These are phyloP conservation scores for Blomia tropicalis DNA, from an alignment of 2,888 invertebrate genomes.

Conservation along the genomic window DNA sequence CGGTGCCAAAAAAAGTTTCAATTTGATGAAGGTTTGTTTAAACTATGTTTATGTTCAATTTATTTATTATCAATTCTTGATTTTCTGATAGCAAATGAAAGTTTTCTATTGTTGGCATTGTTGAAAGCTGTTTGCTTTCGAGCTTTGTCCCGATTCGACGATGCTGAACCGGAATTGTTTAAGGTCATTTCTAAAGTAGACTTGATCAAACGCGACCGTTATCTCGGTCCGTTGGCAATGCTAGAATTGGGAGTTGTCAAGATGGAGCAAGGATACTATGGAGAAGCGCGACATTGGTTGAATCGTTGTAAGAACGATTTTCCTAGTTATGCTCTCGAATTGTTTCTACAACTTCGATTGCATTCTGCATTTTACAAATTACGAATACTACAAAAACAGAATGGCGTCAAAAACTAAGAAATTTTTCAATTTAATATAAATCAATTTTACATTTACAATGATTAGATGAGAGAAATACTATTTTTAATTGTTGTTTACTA, in stretches of 20 bases:
- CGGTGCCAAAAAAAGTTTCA: background rate
- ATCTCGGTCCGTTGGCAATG: conserved; percentile 64
- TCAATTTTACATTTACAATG: too few species aligned
- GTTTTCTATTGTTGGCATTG: conserved; percentile 41
- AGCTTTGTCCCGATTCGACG: conserved; percentile 56
- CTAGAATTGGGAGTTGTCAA: conserved; percentile 69
- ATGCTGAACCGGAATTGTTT: conserved; percentile 37
- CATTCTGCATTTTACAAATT: background rate
- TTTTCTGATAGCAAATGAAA: conserved; percentile 1
- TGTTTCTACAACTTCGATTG: conserved; percentile 21
- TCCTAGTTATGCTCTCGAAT: conserved; percentile 19
- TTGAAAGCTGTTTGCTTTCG: conserved; percentile 67
- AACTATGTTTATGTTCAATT: background rate
- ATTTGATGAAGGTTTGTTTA: background rate
- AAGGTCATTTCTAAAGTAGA: conserved; percentile 15
- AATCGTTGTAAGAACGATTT: background rate
- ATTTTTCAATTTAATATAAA: too few species aligned
- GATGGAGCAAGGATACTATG: conserved; percentile 49
- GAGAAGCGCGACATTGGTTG: conserved; percentile 52
- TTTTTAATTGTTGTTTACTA: too few species aligned
- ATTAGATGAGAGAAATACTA: too few species aligned
- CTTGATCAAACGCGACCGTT: conserved; percentile 57
- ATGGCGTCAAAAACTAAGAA: too few species aligned
- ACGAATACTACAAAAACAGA: background rate
- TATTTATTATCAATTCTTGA: background rate